phyloP scores from a whole-genome alignment of 1,140 invertebrate genomes.

The Theocolax elegans region DNA sequence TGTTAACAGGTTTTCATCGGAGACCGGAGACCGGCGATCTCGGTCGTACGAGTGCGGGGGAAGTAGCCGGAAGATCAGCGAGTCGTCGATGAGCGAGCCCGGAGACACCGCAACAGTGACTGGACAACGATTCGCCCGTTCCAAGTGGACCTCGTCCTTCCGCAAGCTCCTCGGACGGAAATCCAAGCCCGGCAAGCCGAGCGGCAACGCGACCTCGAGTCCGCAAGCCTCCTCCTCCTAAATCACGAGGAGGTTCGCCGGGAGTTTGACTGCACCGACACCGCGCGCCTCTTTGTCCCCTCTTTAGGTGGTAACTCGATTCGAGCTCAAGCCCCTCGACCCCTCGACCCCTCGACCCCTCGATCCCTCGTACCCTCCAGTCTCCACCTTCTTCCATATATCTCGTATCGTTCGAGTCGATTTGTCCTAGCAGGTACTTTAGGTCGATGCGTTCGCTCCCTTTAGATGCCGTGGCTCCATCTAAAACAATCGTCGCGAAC shows the following conservation, averaged over 20 bases:
- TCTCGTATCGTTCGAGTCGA: too few relatives aligned
- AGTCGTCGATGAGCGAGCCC: conserved; percentile 52
- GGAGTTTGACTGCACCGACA: too few relatives aligned
- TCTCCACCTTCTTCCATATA: too few relatives aligned
- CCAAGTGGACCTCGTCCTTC: conserved; percentile 70
- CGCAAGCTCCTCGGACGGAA: conserved; percentile 68
- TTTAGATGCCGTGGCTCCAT: too few relatives aligned
- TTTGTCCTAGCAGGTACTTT: too few relatives aligned
- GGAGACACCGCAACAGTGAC: conserved; percentile 44
- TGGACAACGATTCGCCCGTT: conserved; percentile 54
- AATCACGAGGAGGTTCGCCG: too few relatives aligned
- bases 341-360: too few relatives aligned
- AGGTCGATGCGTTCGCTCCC: too few relatives aligned
- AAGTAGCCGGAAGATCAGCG: conserved; percentile 59
- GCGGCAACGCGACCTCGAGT: neutral
- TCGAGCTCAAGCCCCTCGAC: too few relatives aligned
- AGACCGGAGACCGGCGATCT: conserved; percentile 62
- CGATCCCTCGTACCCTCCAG: too few relatives aligned
- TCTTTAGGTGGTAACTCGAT: neutral
- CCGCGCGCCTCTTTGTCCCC: too few relatives aligned
- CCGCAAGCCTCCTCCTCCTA: neutral
- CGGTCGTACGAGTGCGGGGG: conserved; percentile 60
- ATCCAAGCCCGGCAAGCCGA: conserved; percentile 57
- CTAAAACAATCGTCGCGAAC: too few relatives aligned
- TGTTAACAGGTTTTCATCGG: conserved; percentile 61